These are phyloP conservation scores for Campopleginae sp. DNA, from an alignment of 2,888 invertebrate genomes.

Conservation along the genomic window DNA sequence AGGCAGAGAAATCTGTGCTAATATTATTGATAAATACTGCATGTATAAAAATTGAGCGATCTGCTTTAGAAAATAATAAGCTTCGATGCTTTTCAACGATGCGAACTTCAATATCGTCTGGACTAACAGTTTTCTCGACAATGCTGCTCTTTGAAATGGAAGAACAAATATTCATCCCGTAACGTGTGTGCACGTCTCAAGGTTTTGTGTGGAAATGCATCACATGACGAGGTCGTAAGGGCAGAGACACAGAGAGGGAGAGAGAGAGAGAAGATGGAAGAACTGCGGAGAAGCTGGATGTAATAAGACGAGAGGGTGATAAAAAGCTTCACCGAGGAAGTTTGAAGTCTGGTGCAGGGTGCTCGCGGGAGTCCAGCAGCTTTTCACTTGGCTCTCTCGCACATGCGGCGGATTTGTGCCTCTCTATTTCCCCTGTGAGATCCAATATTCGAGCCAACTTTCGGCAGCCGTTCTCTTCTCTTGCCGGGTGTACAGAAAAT, in stretches of 20 bases:
- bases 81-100: too few species aligned
- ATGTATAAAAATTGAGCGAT: too few species aligned
- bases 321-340: conserved; percentile 58
- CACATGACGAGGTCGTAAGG: neutral
- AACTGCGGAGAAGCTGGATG: conserved; percentile 36
- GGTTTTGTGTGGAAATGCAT: neutral
- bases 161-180: neutral
- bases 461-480: conserved; percentile 34
- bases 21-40: too few species aligned
- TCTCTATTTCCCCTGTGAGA: conserved; percentile 49
- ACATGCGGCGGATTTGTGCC: conserved; percentile 34
- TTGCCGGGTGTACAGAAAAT: conserved; percentile 35
- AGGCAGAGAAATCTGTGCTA: too few species aligned
- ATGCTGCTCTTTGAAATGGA: neutral
- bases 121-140: neutral
- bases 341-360: conserved; percentile 30
- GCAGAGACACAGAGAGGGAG: neutral
- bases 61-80: too few species aligned
- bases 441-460: conserved; percentile 66
- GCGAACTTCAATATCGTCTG: too few species aligned
- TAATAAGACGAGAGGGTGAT: conserved; percentile 61
- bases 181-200: neutral
- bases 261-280: conserved; percentile 27
- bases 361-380: conserved; percentile 24
- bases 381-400: conserved; percentile 24